phyloP scores from a whole-genome alignment of 2,113 vertebrate genomes.

The Lasiurus borealis region DNA sequence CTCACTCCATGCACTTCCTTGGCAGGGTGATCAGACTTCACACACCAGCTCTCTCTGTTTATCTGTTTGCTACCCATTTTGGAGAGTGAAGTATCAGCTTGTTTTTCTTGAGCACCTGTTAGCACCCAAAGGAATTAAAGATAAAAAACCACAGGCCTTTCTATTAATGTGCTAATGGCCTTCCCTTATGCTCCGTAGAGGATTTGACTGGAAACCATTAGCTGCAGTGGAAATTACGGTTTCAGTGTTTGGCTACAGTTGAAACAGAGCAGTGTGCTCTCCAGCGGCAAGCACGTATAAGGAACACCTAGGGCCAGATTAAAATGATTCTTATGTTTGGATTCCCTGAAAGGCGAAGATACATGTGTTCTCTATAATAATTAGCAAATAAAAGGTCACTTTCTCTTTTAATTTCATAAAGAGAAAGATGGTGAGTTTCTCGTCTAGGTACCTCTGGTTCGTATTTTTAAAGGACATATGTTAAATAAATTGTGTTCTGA shows the following conservation, averaged over 20 bases:
- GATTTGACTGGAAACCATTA: slow-evolving; percentile 60
- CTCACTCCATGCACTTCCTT: background rate
- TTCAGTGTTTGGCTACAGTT: slow-evolving; percentile 60
- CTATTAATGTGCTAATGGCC: slow-evolving; percentile 52
- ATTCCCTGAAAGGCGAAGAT: background rate
- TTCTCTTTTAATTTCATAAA: slow-evolving; percentile 51
- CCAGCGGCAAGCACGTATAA: background rate
- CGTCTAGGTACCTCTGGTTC: background rate
- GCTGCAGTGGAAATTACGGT: slow-evolving; percentile 60
- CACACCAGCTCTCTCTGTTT: background rate
- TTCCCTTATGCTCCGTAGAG: slow-evolving; percentile 59
- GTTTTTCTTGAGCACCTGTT: slow-evolving; percentile 65
- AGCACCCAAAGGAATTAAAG: slow-evolving; percentile 58
- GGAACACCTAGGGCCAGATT: slow-evolving; percentile 35
- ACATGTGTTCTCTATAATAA: slow-evolving; percentile 1
- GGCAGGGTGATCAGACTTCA: background rate
- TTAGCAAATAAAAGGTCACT: slow-evolving; percentile 43
- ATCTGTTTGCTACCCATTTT: background rate
- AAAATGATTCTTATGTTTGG: slow-evolving; percentile 15
- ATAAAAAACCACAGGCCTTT: slow-evolving; percentile 44
- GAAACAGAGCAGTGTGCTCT: slow-evolving; percentile 42
- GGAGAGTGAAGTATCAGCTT: background rate
- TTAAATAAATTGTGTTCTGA: slow-evolving; percentile 75
- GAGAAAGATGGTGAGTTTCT: slow-evolving; percentile 27
- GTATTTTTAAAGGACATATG: slow-evolving; percentile 66